These are phyloP conservation scores for Hylaeus anthracinus DNA, from an alignment of 1,140 invertebrate genomes.

Conservation along the genomic window DNA sequence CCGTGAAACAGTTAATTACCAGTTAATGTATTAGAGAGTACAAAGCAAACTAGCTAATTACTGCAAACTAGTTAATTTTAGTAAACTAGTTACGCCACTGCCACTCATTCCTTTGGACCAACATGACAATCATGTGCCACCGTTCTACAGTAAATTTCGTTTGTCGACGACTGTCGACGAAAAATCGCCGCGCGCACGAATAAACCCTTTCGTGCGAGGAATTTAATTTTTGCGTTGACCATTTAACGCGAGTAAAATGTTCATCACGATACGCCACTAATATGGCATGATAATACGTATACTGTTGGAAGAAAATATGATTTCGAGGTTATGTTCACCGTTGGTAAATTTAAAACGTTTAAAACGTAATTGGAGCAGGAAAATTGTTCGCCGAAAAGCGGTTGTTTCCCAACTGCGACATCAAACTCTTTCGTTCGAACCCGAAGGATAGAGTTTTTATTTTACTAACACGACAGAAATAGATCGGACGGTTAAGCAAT, in stretches of 20 bases:
- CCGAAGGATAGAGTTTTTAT: no score
- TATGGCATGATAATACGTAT: no score
- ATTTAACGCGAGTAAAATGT: background rate
- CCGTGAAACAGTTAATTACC: slow-evolving; percentile 36
- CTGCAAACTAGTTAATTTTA: slow-evolving; percentile 41
- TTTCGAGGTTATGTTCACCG: background rate
- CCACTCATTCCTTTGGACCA: background rate
- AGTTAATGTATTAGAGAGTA: slow-evolving; percentile 37
- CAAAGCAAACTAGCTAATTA: slow-evolving; percentile 28
- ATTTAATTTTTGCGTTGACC: background rate
- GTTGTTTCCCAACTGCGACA: no score
- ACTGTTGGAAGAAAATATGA: background rate
- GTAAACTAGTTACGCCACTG: slow-evolving; percentile 21
- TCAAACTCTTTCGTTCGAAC: no score
- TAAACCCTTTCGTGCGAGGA: background rate
- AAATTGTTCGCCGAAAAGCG: no score
- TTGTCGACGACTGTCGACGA: background rate
- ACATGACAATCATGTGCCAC: background rate
- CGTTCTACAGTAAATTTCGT: background rate
- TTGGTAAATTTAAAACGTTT: no score
- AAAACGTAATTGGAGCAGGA: no score
- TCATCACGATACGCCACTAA: background rate
- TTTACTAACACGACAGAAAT: background rate
- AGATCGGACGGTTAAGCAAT: background rate
- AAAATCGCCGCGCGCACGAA: background rate